These are phyloP conservation scores for Sarotherodon lohbergeri DNA, from an alignment of 2,113 vertebrate species.

Conservation along the genomic window DNA sequence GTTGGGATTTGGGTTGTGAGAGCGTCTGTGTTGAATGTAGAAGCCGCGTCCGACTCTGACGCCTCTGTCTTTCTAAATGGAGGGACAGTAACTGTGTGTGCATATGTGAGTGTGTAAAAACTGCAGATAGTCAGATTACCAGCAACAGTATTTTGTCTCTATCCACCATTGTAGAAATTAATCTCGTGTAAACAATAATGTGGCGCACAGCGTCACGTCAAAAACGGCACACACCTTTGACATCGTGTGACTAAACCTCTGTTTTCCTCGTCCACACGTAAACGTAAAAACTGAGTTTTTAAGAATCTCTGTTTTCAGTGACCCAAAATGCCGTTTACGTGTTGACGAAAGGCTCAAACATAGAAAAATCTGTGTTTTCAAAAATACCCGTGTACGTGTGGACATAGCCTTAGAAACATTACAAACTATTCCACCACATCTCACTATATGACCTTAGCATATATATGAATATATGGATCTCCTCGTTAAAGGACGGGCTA, in stretches of 20 bases:
- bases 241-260: too few species aligned
- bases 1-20: neutral
- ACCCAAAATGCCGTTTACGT: neutral
- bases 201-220: too few species aligned
- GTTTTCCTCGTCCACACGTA: too few species aligned
- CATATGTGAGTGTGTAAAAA: rapidly evolving
- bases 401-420: neutral
- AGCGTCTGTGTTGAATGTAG: neutral
- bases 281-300: too few species aligned
- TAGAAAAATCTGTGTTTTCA: neutral
- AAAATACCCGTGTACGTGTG: rapidly evolving
- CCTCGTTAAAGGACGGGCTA: too few species aligned
- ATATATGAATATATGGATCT: neutral
- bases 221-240: too few species aligned
- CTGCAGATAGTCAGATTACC: neutral
- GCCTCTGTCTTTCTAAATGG: neutral
- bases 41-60: neutral
- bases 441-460: neutral
- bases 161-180: too few species aligned
- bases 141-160: neutral
- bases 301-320: rapidly evolving
- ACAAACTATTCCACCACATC: neutral
- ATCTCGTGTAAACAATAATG: too few species aligned
- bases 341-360: rapidly evolving
- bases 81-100: neutral